Evolutionary conservation across 1,140 invertebrate species (phyloP).

Genomic region (Spodoptera litura): DNA sequence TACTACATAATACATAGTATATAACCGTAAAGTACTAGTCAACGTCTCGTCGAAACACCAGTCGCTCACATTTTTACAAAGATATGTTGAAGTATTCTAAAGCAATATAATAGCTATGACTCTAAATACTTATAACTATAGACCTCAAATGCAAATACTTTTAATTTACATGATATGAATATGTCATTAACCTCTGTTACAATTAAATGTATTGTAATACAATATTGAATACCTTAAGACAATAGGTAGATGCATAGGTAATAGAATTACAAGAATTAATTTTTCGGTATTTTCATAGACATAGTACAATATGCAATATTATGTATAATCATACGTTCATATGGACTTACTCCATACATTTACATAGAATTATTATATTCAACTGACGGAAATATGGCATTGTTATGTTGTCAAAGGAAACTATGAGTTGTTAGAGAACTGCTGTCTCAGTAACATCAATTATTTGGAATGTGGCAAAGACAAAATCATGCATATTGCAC

Average conservation of each 20-base stretch:
- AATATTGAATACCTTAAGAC: slow-evolving; percentile 70
- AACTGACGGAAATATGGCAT: slow-evolving; percentile 9
- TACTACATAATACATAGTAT: slow-evolving; percentile 50
- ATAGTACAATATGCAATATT: slow-evolving; percentile 16
- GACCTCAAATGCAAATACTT: slow-evolving; percentile 86
- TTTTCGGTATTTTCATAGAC: slow-evolving; percentile 29
- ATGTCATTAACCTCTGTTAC: slow-evolving; percentile 83
- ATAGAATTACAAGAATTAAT: slow-evolving; percentile 45
- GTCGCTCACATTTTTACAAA: slow-evolving; percentile 78
- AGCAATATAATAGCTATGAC: slow-evolving; percentile 84
- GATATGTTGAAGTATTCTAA: slow-evolving; percentile 86
- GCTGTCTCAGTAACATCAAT: slow-evolving; percentile 46
- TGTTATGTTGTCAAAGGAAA: slow-evolving; percentile 34
- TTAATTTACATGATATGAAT: slow-evolving; percentile 86
- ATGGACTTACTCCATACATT: too few relatives aligned
- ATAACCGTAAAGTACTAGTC: slow-evolving; percentile 51
- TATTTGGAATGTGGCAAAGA: slow-evolving; percentile 81
- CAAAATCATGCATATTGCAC: slow-evolving; percentile 83
- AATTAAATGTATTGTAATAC: slow-evolving; percentile 69
- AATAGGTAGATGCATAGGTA: slow-evolving; percentile 56
- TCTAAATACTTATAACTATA: slow-evolving; percentile 84
- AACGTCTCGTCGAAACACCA: slow-evolving; percentile 57
- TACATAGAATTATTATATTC: background rate
- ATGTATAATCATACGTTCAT: background rate
- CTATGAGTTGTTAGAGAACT: slow-evolving; percentile 10